Evolutionary conservation across 2,113 vertebrate species (phyloP).

Genomic region (Ceyx melanurus): DNA sequence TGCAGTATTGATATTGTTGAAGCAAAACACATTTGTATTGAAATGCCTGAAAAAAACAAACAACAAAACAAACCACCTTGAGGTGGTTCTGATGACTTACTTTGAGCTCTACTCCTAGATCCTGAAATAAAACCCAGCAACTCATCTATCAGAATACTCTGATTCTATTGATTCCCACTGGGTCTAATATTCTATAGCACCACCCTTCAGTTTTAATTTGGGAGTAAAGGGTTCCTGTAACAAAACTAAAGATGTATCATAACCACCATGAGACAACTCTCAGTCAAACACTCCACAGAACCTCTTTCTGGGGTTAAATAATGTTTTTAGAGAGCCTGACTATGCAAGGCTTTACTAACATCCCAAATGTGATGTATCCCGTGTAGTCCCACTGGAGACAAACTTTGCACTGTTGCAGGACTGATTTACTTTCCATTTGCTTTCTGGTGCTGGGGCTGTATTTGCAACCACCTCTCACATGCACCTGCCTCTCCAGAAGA

Average conservation of each 20-base stretch:
- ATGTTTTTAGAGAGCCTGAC: background rate
- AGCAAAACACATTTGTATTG: background rate
- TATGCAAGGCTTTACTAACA: background rate
- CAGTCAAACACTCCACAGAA: background rate
- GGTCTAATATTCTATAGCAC: fast-evolving
- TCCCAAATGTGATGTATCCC: background rate
- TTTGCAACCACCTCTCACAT: background rate
- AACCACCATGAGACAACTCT: background rate
- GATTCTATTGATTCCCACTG: background rate
- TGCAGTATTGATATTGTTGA: background rate
- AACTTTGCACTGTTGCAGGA: background rate
- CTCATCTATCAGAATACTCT: background rate
- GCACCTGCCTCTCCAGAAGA: background rate
- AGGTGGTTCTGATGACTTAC: background rate
- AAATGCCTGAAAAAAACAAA: background rate
- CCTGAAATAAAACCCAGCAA: background rate
- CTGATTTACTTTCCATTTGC: background rate
- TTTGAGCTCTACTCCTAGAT: background rate
- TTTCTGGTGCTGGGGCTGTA: background rate
- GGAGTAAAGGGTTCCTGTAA: background rate
- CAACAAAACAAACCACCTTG: background rate
- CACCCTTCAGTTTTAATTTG: background rate
- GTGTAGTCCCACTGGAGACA: fast-evolving
- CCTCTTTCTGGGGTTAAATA: background rate
- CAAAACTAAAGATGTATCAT: background rate